Evolutionary conservation across 2,888 invertebrate species (phyloP).

Genomic region (Mechanitis mazaeus): DNA sequence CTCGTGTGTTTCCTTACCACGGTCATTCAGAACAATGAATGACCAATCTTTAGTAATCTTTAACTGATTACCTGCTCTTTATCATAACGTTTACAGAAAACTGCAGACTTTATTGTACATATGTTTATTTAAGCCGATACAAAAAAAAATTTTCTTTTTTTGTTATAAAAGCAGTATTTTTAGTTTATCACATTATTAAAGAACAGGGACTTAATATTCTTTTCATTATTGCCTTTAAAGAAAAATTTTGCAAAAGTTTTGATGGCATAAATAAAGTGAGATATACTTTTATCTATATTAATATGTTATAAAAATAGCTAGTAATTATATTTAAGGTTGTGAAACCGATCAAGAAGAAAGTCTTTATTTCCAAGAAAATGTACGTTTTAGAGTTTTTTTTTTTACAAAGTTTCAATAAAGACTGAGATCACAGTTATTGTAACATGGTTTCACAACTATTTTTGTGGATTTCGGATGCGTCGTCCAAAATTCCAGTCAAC

Average conservation of each 20-base stretch:
- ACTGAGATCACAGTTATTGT: constrained; percentile 34
- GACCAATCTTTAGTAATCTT: no score
- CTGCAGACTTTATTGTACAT: no score
- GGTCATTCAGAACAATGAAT: not conserved
- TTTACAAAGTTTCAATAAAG: not conserved
- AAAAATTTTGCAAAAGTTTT: no score
- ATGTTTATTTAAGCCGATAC: no score
- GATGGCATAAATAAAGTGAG: no score
- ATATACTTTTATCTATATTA: no score
- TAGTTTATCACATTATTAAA: not conserved
- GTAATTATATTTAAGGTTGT: no score
- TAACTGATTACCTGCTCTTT: not conserved
- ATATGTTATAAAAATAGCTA: no score
- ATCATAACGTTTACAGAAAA: no score
- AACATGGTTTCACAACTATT: constrained; percentile 33
- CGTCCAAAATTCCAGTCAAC: constrained; percentile 46
- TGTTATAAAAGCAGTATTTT: not conserved
- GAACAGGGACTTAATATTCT: not conserved
- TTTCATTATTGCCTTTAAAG: not conserved
- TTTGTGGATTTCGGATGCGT: constrained; percentile 30
- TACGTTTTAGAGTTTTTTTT: not conserved
- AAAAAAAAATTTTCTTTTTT: no score
- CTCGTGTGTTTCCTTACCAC: not conserved
- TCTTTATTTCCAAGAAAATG: no score
- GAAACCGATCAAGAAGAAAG: no score